These are phyloP conservation scores for Acrossocheilus fasciatus DNA, from an alignment of 2,797 vertebrate genomes.

Conservation along the genomic window DNA sequence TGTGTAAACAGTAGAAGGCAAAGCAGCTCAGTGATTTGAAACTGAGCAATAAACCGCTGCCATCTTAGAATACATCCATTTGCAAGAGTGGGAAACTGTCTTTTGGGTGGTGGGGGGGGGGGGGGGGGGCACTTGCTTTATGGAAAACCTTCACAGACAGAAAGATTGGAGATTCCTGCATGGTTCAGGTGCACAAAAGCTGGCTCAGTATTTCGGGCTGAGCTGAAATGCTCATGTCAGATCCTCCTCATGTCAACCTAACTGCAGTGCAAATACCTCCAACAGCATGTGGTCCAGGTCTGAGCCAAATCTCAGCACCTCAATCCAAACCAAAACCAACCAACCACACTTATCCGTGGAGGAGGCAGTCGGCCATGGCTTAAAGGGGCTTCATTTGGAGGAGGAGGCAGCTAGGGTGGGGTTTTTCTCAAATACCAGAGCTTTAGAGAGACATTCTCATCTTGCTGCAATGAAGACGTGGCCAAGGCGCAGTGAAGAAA, in stretches of 20 bases:
- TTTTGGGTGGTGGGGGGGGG: too few relatives aligned
- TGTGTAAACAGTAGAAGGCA: not conserved
- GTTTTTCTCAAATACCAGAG: slow-evolving; percentile 52
- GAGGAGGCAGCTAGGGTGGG: slow-evolving; percentile 48
- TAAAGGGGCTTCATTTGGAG: slow-evolving; percentile 58
- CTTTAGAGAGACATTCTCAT: slow-evolving; percentile 34
- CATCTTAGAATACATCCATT: slow-evolving; percentile 26
- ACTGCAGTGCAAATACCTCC: slow-evolving; percentile 71
- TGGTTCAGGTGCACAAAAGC: slow-evolving; percentile 8
- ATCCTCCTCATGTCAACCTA: slow-evolving; percentile 63
- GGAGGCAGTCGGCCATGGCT: slow-evolving; percentile 46
- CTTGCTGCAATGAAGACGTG: not conserved
- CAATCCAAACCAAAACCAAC: slow-evolving; percentile 52
- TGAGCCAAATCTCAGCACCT: slow-evolving; percentile 64
- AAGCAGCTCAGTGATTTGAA: not conserved
- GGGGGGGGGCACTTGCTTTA: not conserved
- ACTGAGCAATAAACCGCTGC: not conserved
- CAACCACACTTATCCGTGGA: slow-evolving; percentile 50
- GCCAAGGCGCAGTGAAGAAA: slow-evolving; percentile 39
- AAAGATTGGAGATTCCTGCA: not conserved
- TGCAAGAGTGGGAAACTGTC: not conserved
- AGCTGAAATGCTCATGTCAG: slow-evolving; percentile 55
- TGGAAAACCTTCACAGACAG: not conserved
- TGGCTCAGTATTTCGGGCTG: slow-evolving; percentile 50
- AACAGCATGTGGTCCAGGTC: slow-evolving; percentile 66